A percentile compares a stretch with the other conserved stretches of the same genome.
Evolutionary conservation across 2,113 vertebrate species (phyloP).

Genomic region (Anoplopoma fimbria): DNA sequence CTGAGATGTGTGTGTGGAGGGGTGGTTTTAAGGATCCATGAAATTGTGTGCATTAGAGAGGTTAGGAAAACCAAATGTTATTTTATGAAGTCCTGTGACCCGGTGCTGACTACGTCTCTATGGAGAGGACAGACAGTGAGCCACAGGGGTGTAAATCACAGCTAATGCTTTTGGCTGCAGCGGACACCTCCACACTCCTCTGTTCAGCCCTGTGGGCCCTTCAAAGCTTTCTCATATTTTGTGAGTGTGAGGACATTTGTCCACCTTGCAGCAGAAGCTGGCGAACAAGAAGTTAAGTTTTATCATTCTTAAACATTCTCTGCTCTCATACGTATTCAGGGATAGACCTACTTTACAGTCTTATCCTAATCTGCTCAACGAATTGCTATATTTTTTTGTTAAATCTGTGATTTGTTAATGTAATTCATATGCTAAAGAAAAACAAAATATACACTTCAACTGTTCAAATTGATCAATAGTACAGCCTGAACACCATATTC

Average conservation of each 20-base stretch:
- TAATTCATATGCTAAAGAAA: too few species aligned
- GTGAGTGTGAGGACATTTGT: slow-evolving; percentile 65
- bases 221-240: slow-evolving; percentile 59
- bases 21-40: slow-evolving; percentile 76
- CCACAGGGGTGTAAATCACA: slow-evolving; percentile 83
- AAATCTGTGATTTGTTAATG: not conserved
- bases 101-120: slow-evolving; percentile 71
- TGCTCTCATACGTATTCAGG: slow-evolving; percentile 35
- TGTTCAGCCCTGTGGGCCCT: slow-evolving; percentile 39
- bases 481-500: not conserved
- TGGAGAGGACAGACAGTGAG: slow-evolving; percentile 76
- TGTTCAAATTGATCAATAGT: not conserved
- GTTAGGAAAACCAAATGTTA: slow-evolving; percentile 85
- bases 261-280: slow-evolving; percentile 52
- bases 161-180: slow-evolving; percentile 81
- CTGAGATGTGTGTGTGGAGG: slow-evolving; percentile 20
- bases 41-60: slow-evolving; percentile 76
- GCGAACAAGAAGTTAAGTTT: slow-evolving; percentile 46
- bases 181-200: slow-evolving; percentile 71
- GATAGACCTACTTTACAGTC: not conserved
- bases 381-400: not conserved
- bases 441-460: too few species aligned
- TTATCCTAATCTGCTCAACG: not conserved
- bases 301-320: slow-evolving; percentile 9
- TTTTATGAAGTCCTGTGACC: slow-evolving; percentile 83